Base-by-base conservation (phyloP, 2,888 invertebrate species). In the Epsilonema sp. region DNA sequence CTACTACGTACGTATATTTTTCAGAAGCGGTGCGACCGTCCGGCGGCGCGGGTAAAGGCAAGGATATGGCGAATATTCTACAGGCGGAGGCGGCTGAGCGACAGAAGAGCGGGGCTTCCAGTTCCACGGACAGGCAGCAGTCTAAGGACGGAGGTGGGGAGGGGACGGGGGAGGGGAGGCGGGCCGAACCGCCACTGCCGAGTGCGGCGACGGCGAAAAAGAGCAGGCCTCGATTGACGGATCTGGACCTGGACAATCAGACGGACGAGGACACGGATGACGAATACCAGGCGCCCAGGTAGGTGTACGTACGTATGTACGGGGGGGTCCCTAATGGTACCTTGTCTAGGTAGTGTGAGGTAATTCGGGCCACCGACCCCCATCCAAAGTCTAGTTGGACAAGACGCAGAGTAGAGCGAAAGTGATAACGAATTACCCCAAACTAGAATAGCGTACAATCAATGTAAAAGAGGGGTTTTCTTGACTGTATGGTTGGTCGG, bases 21-120 rank as follows among this genome's bases (percentile, higher is more conserved):
- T 11, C 62, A 78, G 72, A 78, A 78, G 56, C 81, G 82, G 60
- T 77, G 79, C 61, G 76, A 77, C 38, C 78, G 3, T 77, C 77
- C 0, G 78, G 78, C 48, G 79, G 80, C 24, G 79, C 80, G 1
- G 82, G 84, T 1, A 74, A 83, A 22, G 87, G 89, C 0, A 89
- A 89, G 65, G 86, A 89, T 65, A 86, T 86, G 56, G 77, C 80
- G n/a, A 86, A 83, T 45, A 85, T 86, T 54, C 79, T 80, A 1
- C 67, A 69, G 48, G 80, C 80, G 54, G 78, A 55, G 41, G 47
- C 78, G 44, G 78, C 78, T 55, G 79, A 79, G 11, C 26, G 20
- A 3, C 21, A 3, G 26, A 23, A 42, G 16, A 26, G 19, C 42
- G 23, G 23, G 20, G 8, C 21, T 3, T 8, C 21, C 8, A n/a